phyloP scores from a whole-genome alignment of 1,140 invertebrate species.

The Chionoecetes opilio region DNA sequence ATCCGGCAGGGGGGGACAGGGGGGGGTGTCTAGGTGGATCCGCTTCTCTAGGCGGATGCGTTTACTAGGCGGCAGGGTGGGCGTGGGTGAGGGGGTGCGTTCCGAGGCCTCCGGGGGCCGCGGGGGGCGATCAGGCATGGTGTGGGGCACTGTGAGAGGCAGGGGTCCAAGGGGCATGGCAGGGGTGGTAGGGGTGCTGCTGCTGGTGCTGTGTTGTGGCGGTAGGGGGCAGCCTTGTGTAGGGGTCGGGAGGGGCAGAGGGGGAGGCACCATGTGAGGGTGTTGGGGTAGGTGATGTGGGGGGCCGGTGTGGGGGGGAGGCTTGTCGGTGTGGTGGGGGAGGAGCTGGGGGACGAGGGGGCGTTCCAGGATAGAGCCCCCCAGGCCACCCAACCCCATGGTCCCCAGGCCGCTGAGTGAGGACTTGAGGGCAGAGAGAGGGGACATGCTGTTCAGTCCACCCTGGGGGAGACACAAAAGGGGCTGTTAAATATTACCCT shows the following conservation, averaged over 20 bases:
- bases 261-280: slow-evolving; percentile 59
- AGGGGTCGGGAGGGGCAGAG: slow-evolving; percentile 57
- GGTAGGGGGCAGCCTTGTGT: slow-evolving; percentile 48
- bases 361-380: slow-evolving; percentile 62
- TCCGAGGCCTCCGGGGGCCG: slow-evolving; percentile 61
- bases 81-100: slow-evolving; percentile 62
- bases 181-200: slow-evolving; percentile 55
- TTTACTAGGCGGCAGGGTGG: slow-evolving; percentile 67
- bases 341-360: slow-evolving; percentile 72
- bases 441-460: slow-evolving; percentile 73
- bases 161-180: slow-evolving; percentile 53
- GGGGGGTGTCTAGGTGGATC: slow-evolving; percentile 38
- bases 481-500: too few relatives aligned
- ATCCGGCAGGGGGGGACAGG: slow-evolving; percentile 60
- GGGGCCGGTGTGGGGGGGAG: neutral
- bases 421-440: slow-evolving; percentile 74
- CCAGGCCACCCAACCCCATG: slow-evolving; percentile 59
- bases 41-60: slow-evolving; percentile 60
- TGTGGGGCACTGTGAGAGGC: slow-evolving; percentile 34
- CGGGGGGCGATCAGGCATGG: slow-evolving; percentile 34
- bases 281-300: slow-evolving; percentile 57
- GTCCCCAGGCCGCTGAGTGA: slow-evolving; percentile 68
- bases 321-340: slow-evolving; percentile 67
- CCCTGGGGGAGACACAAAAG: slow-evolving; percentile 37
- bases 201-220: slow-evolving; percentile 39